Percentiles rank a stretch among this genome's conserved stretches.
These are phyloP conservation scores for Lathamus discolor DNA, from an alignment of 2,113 vertebrate genomes.

Conservation along the genomic window DNA sequence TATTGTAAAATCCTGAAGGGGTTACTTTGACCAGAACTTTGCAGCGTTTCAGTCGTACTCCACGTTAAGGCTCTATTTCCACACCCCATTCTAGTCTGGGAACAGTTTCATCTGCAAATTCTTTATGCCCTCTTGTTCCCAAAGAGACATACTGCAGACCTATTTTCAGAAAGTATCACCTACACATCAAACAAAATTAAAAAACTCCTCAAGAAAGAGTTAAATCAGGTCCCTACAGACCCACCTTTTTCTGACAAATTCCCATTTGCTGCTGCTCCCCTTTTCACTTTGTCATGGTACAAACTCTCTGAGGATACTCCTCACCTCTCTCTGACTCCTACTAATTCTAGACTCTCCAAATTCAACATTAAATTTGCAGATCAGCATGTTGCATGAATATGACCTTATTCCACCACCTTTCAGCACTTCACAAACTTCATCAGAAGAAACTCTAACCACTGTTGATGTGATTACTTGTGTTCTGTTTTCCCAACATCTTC, in stretches of 20 bases:
- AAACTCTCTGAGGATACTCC: not conserved
- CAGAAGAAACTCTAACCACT: conserved; percentile 31
- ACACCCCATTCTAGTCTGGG: not conserved
- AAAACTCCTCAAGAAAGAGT: not conserved
- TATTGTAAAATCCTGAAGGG: not conserved
- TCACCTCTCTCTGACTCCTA: not conserved
- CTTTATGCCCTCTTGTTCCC: not conserved
- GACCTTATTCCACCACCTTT: conserved; percentile 17
- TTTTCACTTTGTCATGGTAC: not conserved
- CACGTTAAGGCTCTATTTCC: not conserved
- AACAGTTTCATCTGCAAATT: not conserved
- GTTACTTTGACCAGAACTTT: not conserved
- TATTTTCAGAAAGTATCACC: not conserved
- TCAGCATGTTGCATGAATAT: conserved; percentile 22
- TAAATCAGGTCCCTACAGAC: not conserved
- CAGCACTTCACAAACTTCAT: conserved; percentile 6
- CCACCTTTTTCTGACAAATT: not conserved
- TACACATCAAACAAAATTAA: not conserved
- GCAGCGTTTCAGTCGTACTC: not conserved
- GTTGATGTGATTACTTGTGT: not conserved
- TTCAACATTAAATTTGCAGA: not conserved
- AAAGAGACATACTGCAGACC: not conserved
- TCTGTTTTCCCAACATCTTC: conserved; percentile 38
- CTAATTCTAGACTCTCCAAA: not conserved
- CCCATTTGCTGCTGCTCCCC: not conserved